Base-by-base conservation (phyloP, 1,140 invertebrate species). In the Lithobius niger region DNA sequence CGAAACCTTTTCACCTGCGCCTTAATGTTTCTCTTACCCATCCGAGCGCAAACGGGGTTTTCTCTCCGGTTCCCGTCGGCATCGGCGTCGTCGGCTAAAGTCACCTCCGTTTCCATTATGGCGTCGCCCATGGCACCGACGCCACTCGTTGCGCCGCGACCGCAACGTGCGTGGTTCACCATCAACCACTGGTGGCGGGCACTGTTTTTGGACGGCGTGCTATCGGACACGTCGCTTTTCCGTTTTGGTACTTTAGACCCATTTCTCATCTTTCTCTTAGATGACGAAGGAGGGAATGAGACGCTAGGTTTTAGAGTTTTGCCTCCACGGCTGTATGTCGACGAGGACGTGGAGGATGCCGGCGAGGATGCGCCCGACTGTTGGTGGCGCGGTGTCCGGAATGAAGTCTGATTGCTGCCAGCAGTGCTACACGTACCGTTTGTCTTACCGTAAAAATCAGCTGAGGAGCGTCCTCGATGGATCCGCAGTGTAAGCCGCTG, bases 401-500 rank as follows among this genome's bases (percentile, higher is more conserved):
- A 51, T 27, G 31, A 59, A 22, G 55, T 24, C 50, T 31, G 27
- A 53, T 52, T 55, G 28, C 56, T 59, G 51, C 52, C 53, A 45
- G 42, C 31, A 27, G 60, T 13, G 10, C 10, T 13, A 27, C 48
- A 52, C 3, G 27, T 52, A n/a, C 53, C 53, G 24, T 55, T 59
- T 18, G 59, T 43, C 0, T 72, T 77, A 47, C 25, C 31, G 49
- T 56, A 57, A 13, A 45, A 48, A 31, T 56, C 59, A 22, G 59
- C 57, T 2, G 60, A 59, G 13, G 66, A 67, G 16, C 79, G 74
- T 2, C 88, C 89, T 4, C 91, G 75, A 69, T 97, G 93, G 61
- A 97, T 94, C 54, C 93, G 79, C 57, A 97, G 70, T 0, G 92
- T 94, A 27, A 96, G 74, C 40, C 87, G 80, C 67, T 91, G 86